Evolutionary conservation across 2,888 invertebrate genomes (phyloP).

Genomic region (Euproctis similis): DNA sequence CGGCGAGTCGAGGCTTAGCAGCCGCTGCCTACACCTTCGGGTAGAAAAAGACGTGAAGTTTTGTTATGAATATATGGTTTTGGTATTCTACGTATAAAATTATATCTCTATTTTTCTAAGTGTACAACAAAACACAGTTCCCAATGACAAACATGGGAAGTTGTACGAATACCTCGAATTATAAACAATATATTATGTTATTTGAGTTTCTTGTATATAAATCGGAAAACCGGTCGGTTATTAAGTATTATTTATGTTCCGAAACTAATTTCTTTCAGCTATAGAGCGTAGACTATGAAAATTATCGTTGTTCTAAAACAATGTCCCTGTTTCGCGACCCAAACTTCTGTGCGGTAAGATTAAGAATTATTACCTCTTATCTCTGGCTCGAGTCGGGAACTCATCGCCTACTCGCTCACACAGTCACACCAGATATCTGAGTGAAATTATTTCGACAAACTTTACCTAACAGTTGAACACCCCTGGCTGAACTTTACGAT

Average conservation of each 20-base stretch:
- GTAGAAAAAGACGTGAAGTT: too few species aligned
- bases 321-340: constrained; percentile 34
- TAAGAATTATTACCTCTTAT: constrained; percentile 69
- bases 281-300: constrained; percentile 35
- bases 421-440: constrained; percentile 50
- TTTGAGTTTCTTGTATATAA: constrained; percentile 19
- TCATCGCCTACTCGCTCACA: constrained; percentile 54
- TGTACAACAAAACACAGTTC: constrained; percentile 1
- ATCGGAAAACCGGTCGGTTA: constrained; percentile 15
- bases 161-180: constrained; percentile 11
- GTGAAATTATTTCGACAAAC: constrained; percentile 68
- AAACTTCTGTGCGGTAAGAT: constrained; percentile 39
- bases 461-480: constrained; percentile 56
- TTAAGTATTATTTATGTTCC: constrained; percentile 23
- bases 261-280: constrained; percentile 35
- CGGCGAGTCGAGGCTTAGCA: too few species aligned
- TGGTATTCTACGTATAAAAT: too few species aligned
- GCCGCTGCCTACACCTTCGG: too few species aligned
- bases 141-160: constrained; percentile 16
- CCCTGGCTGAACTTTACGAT: constrained; percentile 25
- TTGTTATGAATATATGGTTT: too few species aligned
- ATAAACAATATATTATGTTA: constrained; percentile 19
- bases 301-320: constrained; percentile 50
- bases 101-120: background rate
- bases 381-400: constrained; percentile 56